phyloP scores from a whole-genome alignment of 2,888 invertebrate species.

The Drosophila quasianomalipes region DNA sequence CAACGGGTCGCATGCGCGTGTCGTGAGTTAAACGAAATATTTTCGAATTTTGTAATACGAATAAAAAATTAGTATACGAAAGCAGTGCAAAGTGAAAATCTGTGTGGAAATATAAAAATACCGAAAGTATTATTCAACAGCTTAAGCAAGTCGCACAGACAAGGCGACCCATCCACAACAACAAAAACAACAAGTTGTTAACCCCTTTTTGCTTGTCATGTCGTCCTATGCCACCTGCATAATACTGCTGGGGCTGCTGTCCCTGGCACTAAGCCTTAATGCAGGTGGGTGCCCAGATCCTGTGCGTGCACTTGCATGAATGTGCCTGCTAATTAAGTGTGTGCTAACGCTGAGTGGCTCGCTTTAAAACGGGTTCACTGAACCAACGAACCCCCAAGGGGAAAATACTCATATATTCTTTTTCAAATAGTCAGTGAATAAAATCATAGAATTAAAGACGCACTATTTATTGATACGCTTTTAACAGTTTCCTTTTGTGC shows the following conservation, averaged over 20 bases:
- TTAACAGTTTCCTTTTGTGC: not conserved
- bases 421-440: not conserved
- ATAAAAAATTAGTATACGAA: slow-evolving; percentile 24
- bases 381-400: slow-evolving; percentile 44
- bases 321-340: slow-evolving; percentile 66
- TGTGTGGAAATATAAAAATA: slow-evolving; percentile 25
- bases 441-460: not conserved
- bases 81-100: slow-evolving; percentile 40
- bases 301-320: slow-evolving; percentile 50
- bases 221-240: slow-evolving; percentile 59
- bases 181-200: slow-evolving; percentile 41
- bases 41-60: slow-evolving; percentile 16
- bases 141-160: slow-evolving; percentile 24
- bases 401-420: not conserved
- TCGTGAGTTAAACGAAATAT: slow-evolving; percentile 15
- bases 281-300: slow-evolving; percentile 70
- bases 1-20: slow-evolving; percentile 75
- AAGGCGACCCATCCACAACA: not conserved
- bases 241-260: slow-evolving; percentile 57
- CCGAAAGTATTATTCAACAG: slow-evolving; percentile 5
- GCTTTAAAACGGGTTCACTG: slow-evolving; percentile 56
- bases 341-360: slow-evolving; percentile 43
- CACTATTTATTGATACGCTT: not conserved
- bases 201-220: slow-evolving; percentile 52
- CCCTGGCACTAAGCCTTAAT: slow-evolving; percentile 65